Evolutionary conservation across 2,113 vertebrate genomes (phyloP).

Genomic region (Chrysochloris asiatica): DNA sequence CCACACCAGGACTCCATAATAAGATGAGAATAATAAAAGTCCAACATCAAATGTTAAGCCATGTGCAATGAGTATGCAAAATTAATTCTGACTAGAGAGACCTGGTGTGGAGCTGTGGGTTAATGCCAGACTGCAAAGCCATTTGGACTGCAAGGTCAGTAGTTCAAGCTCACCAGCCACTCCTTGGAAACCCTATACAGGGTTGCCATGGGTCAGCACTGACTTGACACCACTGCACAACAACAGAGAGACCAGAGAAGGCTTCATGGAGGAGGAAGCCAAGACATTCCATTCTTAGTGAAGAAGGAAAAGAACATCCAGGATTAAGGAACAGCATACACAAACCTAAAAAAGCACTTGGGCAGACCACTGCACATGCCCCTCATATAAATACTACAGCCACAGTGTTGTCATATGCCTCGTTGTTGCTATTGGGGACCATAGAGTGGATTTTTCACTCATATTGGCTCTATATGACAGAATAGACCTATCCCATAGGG

Average conservation of each 20-base stretch:
- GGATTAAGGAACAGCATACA: neutral
- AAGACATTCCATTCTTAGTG: neutral
- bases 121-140: too few species aligned
- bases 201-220: too few species aligned
- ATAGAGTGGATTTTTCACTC: neutral
- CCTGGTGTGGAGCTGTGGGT: too few species aligned
- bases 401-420: neutral
- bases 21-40: neutral
- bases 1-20: too few species aligned
- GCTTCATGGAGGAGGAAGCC: neutral
- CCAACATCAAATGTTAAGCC: neutral
- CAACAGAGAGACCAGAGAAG: conserved; percentile 8
- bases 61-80: neutral
- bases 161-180: too few species aligned
- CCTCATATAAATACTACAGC: neutral
- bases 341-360: neutral
- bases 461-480: neutral
- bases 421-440: neutral
- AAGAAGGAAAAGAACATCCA: neutral
- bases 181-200: too few species aligned
- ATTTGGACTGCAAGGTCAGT: too few species aligned
- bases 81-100: neutral
- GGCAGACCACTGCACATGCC: neutral
- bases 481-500: neutral
- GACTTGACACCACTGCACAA: too few species aligned